Conservation (phyloP, 2,888 invertebrate species). For the Tholera decimalis region DNA sequence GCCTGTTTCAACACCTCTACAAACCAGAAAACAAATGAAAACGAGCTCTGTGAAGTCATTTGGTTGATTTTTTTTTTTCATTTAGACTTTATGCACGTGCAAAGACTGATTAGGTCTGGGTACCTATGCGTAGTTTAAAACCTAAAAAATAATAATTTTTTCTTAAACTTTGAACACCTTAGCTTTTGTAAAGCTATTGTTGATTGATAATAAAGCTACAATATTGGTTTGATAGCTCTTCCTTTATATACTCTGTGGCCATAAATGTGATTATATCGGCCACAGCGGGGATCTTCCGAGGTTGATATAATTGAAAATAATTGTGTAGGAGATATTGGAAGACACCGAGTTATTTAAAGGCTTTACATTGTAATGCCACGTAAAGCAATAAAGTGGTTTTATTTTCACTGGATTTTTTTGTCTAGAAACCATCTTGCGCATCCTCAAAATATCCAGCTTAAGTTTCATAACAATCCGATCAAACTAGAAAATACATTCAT, state of each 20-base stretch:
- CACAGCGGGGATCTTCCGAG: slow-evolving; percentile 9
- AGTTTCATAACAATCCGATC: too few species aligned
- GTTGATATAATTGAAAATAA: slow-evolving; percentile 3
- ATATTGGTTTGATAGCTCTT: slow-evolving; percentile 37
- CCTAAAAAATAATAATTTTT: not conserved
- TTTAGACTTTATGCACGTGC: too few species aligned
- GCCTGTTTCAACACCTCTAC: not conserved
- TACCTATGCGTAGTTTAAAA: not conserved
- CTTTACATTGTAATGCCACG: too few species aligned
- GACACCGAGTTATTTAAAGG: not conserved
- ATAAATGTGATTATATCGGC: slow-evolving; percentile 41
- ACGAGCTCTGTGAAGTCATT: too few species aligned
- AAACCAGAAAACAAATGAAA: too few species aligned
- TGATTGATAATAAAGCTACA: slow-evolving; percentile 48
- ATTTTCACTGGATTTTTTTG: too few species aligned
- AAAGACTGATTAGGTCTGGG: too few species aligned
- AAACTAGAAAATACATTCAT: too few species aligned
- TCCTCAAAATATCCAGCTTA: too few species aligned
- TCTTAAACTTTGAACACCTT: slow-evolving; percentile 26
- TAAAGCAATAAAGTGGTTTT: too few species aligned
- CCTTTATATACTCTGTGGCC: slow-evolving; percentile 20
- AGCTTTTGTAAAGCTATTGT: slow-evolving; percentile 33
- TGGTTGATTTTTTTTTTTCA: not conserved
- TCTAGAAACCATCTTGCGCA: too few species aligned
- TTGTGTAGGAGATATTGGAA: not conserved